Evolutionary conservation across 2,888 invertebrate genomes (phyloP).

Genomic region (Leptothorax acervorum): DNA sequence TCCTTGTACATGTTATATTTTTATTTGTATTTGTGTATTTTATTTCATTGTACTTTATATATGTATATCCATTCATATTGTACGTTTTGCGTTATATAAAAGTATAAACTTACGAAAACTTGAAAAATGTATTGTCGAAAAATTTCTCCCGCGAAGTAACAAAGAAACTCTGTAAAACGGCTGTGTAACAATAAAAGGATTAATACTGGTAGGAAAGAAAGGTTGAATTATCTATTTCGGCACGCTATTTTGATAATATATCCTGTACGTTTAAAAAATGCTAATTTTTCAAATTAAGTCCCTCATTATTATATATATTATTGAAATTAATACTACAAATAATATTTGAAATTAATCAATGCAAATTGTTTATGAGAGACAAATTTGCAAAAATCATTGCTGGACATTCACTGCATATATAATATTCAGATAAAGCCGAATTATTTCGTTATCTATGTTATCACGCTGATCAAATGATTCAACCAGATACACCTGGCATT

Average conservation of each 20-base stretch:
- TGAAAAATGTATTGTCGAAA: not conserved
- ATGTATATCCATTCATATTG: not conserved
- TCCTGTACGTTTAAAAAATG: not conserved
- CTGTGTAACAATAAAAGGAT: not conserved
- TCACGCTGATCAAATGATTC: conserved; percentile 16
- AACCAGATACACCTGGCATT: not conserved
- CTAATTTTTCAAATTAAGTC: not conserved
- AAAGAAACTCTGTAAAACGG: not conserved
- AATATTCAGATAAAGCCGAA: not conserved
- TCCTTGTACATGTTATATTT: not conserved
- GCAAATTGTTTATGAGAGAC: not conserved
- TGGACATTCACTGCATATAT: not conserved
- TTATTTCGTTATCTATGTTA: not conserved
- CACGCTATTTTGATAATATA: not conserved
- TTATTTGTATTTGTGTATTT: not conserved
- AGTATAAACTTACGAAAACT: conserved; percentile 25
- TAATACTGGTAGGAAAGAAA: not conserved
- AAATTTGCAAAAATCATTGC: not conserved
- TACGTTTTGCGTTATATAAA: not conserved
- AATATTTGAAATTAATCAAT: not conserved
- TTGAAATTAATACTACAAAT: not conserved
- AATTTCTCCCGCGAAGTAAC: not conserved
- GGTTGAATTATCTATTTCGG: not conserved
- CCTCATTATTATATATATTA: not conserved
- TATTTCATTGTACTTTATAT: not conserved